Conservation (phyloP, 2,888 invertebrate genomes). For the Cloeon dipterum region DNA sequence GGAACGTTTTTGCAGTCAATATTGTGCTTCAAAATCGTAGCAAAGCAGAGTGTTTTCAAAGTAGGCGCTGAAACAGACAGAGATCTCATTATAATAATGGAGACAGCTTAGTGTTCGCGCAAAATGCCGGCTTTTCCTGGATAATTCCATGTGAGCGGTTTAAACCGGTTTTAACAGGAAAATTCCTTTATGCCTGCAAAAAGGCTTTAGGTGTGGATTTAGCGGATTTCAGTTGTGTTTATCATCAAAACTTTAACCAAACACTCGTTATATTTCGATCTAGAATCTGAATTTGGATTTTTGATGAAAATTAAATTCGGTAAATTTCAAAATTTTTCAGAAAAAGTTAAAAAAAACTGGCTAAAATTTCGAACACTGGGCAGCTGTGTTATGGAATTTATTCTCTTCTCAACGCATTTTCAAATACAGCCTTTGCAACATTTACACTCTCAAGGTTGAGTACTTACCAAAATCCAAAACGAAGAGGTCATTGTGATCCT, state of each 20-base stretch:
- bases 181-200: no score
- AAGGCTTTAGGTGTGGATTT: no score
- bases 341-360: not conserved
- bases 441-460: not conserved
- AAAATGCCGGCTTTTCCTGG: no score
- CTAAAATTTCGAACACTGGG: not conserved
- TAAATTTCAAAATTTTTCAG: not conserved
- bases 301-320: not conserved
- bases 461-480: slow-evolving; percentile 47
- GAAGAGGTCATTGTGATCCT: slow-evolving; percentile 65
- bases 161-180: no score
- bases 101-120: not conserved
- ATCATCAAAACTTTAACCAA: no score
- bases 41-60: slow-evolving; percentile 45
- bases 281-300: no score
- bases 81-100: slow-evolving; percentile 5
- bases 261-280: no score
- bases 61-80: slow-evolving; percentile 26
- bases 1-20: slow-evolving; percentile 26
- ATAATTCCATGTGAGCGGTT: no score
- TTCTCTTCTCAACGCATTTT: no score
- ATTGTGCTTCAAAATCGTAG: slow-evolving; percentile 36
- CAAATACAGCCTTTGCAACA: not conserved
- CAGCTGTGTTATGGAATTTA: no score
- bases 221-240: no score